Evolutionary conservation across 2,113 vertebrate genomes (phyloP), one percentile per base, ranked within the genome.

Genomic region (Heterotilapia buettikoferi): DNA sequence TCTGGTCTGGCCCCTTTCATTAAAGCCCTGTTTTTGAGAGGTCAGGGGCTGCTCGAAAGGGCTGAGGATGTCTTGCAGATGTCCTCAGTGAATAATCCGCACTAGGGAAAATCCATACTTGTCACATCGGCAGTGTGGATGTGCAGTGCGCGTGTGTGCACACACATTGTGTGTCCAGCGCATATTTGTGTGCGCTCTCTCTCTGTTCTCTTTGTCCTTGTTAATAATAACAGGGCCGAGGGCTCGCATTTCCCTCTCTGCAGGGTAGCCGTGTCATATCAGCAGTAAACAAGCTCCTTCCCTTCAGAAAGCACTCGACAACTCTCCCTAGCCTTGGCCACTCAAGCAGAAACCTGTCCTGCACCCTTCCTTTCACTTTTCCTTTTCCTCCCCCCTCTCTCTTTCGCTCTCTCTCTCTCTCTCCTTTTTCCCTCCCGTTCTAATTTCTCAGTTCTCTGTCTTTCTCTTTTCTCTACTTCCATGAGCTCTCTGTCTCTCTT

Each of bases 141-240:
- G 90, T 84, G 86, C 84, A 61, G 38, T 21, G 57, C 59, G 56
- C 61, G 57, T 76, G 73, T 93, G 80, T 89, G 90, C 61, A 45
- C 80, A 33, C 81, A 83, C 54, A 52, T 90, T 85, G 89, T 92
- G 88, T 90, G 92, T 94, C 85, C 83, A 16, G 81, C n/a, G 45
- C 80, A 86, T 96, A 92, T 94, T 93, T 94, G 94, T 95, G 94
- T 87, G 90, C 80, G 80, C 82, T 87, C 63, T 14, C 61, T 66
- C 90, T 93, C 94, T 95, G 96, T 96, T 96, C 96, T 97, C 95
- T 97, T 97, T 97, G 97, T 97, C 97, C 97, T 97, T 97, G 96
- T 97, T 97, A 97, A 97, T 97, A 97, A 97, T 97, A 97, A 97
- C 96, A 96, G 97, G 96, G 96, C 95, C 95, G 95, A 96, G 95